A percentile compares a stretch with the other conserved stretches of the same genome.
Conservation (phyloP, 2,113 vertebrate genomes). For the Capreolus pygargus region DNA sequence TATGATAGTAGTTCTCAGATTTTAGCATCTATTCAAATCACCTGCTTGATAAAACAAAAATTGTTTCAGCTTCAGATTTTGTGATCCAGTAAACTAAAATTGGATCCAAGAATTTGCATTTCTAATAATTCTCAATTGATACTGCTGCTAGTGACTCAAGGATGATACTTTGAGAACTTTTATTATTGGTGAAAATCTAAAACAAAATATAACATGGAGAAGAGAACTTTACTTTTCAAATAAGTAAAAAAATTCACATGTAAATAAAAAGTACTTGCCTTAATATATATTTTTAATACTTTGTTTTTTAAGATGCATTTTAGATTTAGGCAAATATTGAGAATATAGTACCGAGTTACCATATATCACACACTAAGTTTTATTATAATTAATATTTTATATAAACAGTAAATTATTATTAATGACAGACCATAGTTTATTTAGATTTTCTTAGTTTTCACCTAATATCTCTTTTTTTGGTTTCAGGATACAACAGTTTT, state of each 20-base stretch:
- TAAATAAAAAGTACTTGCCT: background rate
- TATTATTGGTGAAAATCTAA: background rate
- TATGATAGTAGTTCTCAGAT: background rate
- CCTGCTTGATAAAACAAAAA: background rate
- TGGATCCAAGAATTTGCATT: background rate
- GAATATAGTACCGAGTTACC: background rate
- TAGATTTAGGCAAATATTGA: background rate
- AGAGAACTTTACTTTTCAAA: background rate
- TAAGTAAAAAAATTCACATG: background rate
- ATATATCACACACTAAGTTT: background rate
- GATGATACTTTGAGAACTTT: background rate
- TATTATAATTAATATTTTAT: background rate
- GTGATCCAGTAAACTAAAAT: background rate
- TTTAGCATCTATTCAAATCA: background rate
- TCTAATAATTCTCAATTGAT: background rate
- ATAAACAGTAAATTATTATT: background rate
- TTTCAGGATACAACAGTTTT: background rate
- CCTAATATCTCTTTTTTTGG: background rate
- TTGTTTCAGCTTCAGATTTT: background rate
- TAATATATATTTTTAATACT: background rate
- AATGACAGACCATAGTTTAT: background rate
- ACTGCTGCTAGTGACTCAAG: background rate
- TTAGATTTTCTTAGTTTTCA: background rate
- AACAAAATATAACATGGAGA: background rate
- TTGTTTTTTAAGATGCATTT: background rate